Base-by-base conservation (phyloP, 2,888 invertebrate species). In the Maniola hyperantus region DNA sequence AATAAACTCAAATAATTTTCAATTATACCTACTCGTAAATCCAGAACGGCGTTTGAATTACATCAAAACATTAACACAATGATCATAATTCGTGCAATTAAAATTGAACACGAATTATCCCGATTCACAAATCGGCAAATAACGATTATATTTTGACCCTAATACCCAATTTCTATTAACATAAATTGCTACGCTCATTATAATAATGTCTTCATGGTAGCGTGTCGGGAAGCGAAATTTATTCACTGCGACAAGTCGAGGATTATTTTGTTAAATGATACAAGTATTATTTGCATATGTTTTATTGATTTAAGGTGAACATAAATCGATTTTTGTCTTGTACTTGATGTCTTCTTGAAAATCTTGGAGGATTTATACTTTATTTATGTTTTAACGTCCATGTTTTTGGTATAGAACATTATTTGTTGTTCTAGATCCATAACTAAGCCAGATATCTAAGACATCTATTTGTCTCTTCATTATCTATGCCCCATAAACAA, bases 291-390 rank as follows among this genome's bases (percentile, higher is more conserved):
- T 7, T 58, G 44, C 26, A 44, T 15, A 15, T 46, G 33, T 46
- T 15, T 8, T 34, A 46, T 15, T 10, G 33, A 33, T 48, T 44
- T 33, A 39, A 33, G 33, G n/a, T 46, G 6, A 26, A 2, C 46
- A 15, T 59, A 59, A 59, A 59, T 59, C 33, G 34, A 59, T 59
- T 46, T 59, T 8, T 15, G 44, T 26, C 46, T 59, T 59, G 33
- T 59, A 59, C 34, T 8, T 7, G n/a, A 15, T 34, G 20, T 50
- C 50, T 50, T 50, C 20, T 20, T 0, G 2, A 36, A 13, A 36
- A n/a, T 50, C 20, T 20, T 0, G 2, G 54, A 13, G 54, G 34
- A 15, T 36, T 54, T 36, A 36, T 18, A 10, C 26, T 13, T 53
- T 53, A 55, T 55, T 55, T 36, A 55, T 55, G 50, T 26, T 2